Percentiles rank a stretch among this genome's conserved stretches.
phyloP scores from a whole-genome alignment of 2,113 vertebrate genomes.

The Acanthochromis polyacanthus region DNA sequence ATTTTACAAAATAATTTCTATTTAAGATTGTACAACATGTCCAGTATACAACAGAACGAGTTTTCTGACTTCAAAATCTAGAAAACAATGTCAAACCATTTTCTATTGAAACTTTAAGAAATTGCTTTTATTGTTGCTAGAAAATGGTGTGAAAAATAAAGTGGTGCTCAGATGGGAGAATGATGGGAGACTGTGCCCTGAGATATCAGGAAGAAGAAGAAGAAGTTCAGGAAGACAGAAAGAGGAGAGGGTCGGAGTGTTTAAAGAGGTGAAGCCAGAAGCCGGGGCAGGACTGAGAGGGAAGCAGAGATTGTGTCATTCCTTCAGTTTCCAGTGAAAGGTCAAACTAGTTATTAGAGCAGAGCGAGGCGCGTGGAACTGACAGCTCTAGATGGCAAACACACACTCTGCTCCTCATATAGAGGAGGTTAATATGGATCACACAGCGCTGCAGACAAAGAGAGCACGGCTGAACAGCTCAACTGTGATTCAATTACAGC shows the following conservation, averaged over 20 bases:
- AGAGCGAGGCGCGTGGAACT: slow-evolving; percentile 46
- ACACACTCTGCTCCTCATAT: slow-evolving; percentile 15
- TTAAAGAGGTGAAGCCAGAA: slow-evolving; percentile 48
- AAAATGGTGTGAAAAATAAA: slow-evolving; percentile 9
- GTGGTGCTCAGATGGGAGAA: not conserved
- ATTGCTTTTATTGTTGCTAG: not conserved
- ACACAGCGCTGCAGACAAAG: slow-evolving; percentile 26
- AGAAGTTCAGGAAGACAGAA: not conserved
- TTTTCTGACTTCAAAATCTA: too few relatives aligned
- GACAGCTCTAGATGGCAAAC: slow-evolving; percentile 42
- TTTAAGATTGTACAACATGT: too few relatives aligned
- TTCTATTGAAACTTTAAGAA: too few relatives aligned
- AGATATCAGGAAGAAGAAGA: not conserved
- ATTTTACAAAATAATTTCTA: too few relatives aligned
- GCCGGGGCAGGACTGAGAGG: slow-evolving; percentile 32
- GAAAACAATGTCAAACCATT: too few relatives aligned
- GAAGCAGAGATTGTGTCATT: slow-evolving; percentile 61
- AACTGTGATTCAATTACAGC: slow-evolving; percentile 53
- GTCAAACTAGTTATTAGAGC: slow-evolving; percentile 75
- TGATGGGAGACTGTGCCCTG: not conserved
- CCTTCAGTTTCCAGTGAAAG: slow-evolving; percentile 73
- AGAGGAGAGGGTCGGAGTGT: slow-evolving; percentile 16
- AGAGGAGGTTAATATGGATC: slow-evolving; percentile 55
- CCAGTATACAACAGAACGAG: too few relatives aligned
- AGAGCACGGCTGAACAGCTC: slow-evolving; percentile 27